Evolutionary conservation across 2,113 vertebrate species (phyloP).

Genomic region (Diphyllodes magnificus): DNA sequence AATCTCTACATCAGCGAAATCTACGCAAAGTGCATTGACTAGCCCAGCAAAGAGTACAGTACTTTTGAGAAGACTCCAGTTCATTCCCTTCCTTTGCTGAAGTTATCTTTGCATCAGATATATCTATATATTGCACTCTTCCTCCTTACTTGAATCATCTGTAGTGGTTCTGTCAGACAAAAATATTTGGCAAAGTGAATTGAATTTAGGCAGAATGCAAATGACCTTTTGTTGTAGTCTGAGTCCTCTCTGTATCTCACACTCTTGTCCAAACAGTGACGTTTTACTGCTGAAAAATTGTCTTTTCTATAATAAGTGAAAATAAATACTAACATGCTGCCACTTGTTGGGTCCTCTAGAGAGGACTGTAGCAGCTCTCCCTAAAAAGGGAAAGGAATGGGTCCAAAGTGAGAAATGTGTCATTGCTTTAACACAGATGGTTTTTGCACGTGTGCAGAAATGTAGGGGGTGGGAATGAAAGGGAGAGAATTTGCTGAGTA

Average conservation of each 20-base stretch:
- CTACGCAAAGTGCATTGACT: not conserved
- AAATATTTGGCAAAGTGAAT: not conserved
- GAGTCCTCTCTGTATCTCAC: not conserved
- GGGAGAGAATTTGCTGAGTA: slow-evolving; percentile 30
- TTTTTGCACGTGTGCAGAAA: slow-evolving; percentile 48
- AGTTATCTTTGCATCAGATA: not conserved
- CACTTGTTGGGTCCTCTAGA: not conserved
- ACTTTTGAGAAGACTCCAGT: not conserved
- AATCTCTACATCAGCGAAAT: not conserved
- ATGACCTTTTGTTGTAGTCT: not conserved
- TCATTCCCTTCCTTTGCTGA: not conserved
- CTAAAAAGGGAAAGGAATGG: slow-evolving; percentile 7
- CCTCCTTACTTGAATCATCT: not conserved
- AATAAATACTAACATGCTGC: not conserved
- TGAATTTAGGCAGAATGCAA: not conserved
- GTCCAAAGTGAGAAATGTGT: not conserved
- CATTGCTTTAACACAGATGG: not conserved
- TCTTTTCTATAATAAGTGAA: not conserved
- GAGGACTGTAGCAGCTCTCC: not conserved
- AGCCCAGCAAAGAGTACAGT: not conserved
- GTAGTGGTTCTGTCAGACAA: not conserved
- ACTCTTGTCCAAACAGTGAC: not conserved
- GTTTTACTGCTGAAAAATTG: not conserved
- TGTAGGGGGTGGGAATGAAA: slow-evolving; percentile 18
- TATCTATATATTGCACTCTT: not conserved